Evolutionary conservation across 2,113 vertebrate species (phyloP).

Genomic region (Rhipidura dahli): DNA sequence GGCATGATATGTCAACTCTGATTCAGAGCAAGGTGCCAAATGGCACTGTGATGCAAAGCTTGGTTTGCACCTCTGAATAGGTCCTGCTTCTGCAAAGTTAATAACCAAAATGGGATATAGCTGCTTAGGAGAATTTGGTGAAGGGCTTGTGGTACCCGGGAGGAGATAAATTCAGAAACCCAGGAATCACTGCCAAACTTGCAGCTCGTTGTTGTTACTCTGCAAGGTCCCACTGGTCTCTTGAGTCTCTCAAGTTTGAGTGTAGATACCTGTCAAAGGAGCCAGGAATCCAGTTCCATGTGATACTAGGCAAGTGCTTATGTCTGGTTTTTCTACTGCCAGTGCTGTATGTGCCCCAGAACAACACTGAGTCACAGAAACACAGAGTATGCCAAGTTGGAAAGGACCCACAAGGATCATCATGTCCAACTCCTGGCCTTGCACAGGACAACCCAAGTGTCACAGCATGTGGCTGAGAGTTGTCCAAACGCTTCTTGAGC

Average conservation of each 20-base stretch:
- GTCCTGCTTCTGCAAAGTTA: neutral
- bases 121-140: neutral
- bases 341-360: neutral
- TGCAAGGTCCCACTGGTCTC: neutral
- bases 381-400: neutral
- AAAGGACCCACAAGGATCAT: neutral
- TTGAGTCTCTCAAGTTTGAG: neutral
- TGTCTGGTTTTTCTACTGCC: neutral
- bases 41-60: neutral
- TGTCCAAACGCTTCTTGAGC: neutral
- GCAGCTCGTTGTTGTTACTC: neutral
- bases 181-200: neutral
- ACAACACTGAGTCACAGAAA: neutral
- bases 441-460: neutral
- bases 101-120: neutral
- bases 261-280: neutral
- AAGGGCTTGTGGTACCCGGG: accelerated
- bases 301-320: neutral
- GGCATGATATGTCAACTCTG: neutral
- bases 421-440: neutral
- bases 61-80: neutral
- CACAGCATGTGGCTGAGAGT: neutral
- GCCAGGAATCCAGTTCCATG: neutral
- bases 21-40: neutral
- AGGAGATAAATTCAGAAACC: neutral